phyloP scores from a whole-genome alignment of 2,113 vertebrate genomes.

The Pimephales promelas region DNA sequence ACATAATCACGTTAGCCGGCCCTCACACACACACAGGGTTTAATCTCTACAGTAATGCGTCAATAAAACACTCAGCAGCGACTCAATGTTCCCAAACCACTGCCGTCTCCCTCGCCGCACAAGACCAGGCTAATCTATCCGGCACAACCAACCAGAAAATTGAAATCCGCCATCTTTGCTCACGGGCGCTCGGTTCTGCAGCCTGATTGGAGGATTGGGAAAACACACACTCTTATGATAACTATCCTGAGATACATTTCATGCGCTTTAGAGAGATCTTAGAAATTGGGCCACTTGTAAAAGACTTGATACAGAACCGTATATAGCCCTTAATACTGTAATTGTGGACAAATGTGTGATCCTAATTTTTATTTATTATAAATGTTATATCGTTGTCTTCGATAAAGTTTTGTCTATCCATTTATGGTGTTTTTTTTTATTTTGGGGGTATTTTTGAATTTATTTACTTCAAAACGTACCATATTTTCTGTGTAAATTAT shows the following conservation, averaged over 20 bases:
- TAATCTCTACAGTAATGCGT: background rate
- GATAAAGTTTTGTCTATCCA: no score
- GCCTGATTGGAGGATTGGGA: background rate
- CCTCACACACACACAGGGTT: background rate
- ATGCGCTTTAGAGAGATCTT: background rate
- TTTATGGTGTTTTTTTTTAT: no score
- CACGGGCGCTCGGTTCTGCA: background rate
- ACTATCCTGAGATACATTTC: background rate
- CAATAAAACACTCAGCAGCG: background rate
- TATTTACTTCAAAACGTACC: no score
- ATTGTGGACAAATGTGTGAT: no score
- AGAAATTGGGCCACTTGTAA: background rate
- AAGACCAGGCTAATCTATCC: conserved; percentile 1
- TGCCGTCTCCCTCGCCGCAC: background rate
- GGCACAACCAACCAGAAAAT: conserved; percentile 1
- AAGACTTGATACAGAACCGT: no score
- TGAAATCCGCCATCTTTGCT: background rate
- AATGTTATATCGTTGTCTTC: no score
- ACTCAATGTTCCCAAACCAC: background rate
- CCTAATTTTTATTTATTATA: no score
- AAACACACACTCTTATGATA: background rate
- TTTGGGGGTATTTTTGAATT: no score
- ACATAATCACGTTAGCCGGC: background rate
- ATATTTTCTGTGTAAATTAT: no score
- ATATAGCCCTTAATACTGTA: no score